phyloP scores from a whole-genome alignment of 2,797 vertebrate genomes.

The Oryzias sinensis region DNA sequence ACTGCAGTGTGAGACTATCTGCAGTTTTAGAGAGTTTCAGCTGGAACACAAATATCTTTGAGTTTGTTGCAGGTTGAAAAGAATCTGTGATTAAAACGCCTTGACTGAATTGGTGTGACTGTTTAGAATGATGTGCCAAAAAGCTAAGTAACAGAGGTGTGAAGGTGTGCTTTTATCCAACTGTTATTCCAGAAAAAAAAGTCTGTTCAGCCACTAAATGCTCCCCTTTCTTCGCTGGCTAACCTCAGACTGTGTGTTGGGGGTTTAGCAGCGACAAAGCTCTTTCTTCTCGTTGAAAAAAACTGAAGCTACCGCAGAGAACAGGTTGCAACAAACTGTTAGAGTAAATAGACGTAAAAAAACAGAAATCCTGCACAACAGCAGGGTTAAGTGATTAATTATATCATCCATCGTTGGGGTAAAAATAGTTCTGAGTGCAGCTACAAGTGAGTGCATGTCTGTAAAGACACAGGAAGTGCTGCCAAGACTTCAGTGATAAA shows the following conservation, averaged over 20 bases:
- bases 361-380: neutral
- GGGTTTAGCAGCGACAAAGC: constrained; percentile 12
- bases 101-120: too few relatives aligned
- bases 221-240: constrained; percentile 4
- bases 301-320: constrained; percentile 10
- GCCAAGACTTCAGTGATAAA: too few relatives aligned
- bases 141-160: neutral
- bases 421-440: too few relatives aligned
- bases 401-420: too few relatives aligned
- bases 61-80: too few relatives aligned
- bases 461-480: too few relatives aligned
- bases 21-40: too few relatives aligned
- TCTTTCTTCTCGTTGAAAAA: constrained; percentile 8
- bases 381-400: neutral
- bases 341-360: neutral
- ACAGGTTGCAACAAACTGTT: constrained; percentile 7
- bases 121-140: too few relatives aligned
- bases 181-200: constrained; percentile 1
- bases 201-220: constrained; percentile 3
- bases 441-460: too few relatives aligned
- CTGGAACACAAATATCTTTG: too few relatives aligned
- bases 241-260: constrained; percentile 15
- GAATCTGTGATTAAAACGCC: too few relatives aligned
- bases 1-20: too few relatives aligned
- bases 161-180: neutral